Conservation (phyloP, 2,113 vertebrate genomes). For the Corvus moneduloides region DNA sequence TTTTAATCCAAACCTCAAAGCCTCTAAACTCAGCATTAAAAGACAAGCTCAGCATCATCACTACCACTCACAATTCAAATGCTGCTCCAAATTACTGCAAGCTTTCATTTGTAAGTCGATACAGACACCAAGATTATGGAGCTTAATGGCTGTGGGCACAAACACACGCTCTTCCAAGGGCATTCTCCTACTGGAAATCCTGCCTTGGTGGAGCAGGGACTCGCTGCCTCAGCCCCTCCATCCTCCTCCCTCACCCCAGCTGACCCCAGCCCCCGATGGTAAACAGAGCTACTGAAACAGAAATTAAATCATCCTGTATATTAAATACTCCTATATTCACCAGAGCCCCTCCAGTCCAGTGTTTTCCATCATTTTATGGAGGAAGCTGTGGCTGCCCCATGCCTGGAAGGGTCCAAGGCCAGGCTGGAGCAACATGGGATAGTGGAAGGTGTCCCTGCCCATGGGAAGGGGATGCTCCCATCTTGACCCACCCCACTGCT, state of each 20-base stretch:
- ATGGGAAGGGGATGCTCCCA: background rate
- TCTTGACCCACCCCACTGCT: background rate
- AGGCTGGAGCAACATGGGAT: background rate
- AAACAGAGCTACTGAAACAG: background rate
- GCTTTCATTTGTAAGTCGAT: slow-evolving; percentile 45
- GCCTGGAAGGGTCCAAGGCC: background rate
- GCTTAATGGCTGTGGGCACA: slow-evolving; percentile 34
- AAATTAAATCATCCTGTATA: background rate
- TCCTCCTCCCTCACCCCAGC: background rate
- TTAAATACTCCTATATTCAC: background rate
- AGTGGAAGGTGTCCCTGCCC: background rate
- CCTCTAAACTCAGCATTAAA: slow-evolving; percentile 53
- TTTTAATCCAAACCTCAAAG: slow-evolving; percentile 71
- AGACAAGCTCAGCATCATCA: slow-evolving; percentile 65
- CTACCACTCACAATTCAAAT: slow-evolving; percentile 58
- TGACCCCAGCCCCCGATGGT: background rate
- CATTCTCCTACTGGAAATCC: slow-evolving; percentile 5
- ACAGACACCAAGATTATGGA: slow-evolving; percentile 46
- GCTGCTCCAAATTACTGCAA: slow-evolving; percentile 65
- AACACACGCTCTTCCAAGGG: background rate
- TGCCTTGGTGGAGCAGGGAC: background rate
- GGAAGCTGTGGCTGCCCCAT: background rate
- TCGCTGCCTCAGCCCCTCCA: background rate
- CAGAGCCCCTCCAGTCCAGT: background rate
- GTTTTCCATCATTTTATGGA: background rate